Evolutionary conservation across 2,797 vertebrate species (phyloP).

Genomic region (Cynodonichthys magdalenae): DNA sequence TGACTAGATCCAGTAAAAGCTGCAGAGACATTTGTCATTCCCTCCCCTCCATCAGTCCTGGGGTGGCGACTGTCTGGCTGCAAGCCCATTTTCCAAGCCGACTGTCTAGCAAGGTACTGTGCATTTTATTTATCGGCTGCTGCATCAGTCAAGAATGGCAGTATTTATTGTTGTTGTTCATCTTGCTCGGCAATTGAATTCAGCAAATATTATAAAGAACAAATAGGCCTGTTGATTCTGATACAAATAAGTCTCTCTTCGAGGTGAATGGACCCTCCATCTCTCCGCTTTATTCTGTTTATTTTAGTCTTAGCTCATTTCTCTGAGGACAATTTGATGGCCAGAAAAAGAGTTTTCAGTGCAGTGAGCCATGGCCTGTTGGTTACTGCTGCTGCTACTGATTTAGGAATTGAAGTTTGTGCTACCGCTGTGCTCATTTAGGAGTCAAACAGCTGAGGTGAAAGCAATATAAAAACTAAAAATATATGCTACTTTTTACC

Average conservation of each 20-base stretch:
- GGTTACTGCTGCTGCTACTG: slow-evolving; percentile 39
- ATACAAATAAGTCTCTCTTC: slow-evolving; percentile 49
- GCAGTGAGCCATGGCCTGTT: slow-evolving; percentile 29
- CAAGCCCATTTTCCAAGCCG: slow-evolving; percentile 35
- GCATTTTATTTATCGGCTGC: slow-evolving; percentile 65
- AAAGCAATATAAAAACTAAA: slow-evolving; percentile 11
- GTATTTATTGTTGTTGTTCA: slow-evolving; percentile 44
- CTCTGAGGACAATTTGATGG: slow-evolving; percentile 43
- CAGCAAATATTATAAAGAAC: slow-evolving; percentile 41
- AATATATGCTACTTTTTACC: slow-evolving; percentile 12
- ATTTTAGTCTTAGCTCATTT: slow-evolving; percentile 40
- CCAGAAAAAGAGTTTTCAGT: slow-evolving; percentile 49
- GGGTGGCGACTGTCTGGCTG: slow-evolving; percentile 39
- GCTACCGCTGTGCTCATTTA: slow-evolving; percentile 26
- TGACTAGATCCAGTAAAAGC: slow-evolving; percentile 40
- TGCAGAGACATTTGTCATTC: slow-evolving; percentile 53
- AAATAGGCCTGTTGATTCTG: slow-evolving; percentile 45
- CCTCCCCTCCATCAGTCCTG: slow-evolving; percentile 15
- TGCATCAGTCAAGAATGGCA: slow-evolving; percentile 51
- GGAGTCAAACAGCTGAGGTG: slow-evolving; percentile 17
- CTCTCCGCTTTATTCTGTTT: slow-evolving; percentile 34
- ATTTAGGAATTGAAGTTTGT: slow-evolving; percentile 44
- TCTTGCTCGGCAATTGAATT: slow-evolving; percentile 38
- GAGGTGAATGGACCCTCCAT: slow-evolving; percentile 41
- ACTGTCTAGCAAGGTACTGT: slow-evolving; percentile 30